Base-by-base conservation (phyloP, 2,113 vertebrate genomes). In the Callospermophilus lateralis region DNA sequence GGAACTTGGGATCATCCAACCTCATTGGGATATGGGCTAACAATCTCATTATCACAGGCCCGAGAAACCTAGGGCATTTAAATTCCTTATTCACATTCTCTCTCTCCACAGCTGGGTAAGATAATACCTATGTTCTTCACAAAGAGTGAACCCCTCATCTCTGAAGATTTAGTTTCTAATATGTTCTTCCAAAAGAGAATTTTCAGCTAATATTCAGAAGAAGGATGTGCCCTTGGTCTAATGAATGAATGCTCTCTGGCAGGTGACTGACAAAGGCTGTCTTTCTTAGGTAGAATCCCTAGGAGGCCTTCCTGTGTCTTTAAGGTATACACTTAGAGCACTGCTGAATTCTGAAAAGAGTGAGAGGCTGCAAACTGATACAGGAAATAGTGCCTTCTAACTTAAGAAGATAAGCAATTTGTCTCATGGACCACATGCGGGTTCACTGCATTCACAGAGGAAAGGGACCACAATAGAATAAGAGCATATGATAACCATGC, bases 401-500 rank as follows among this genome's bases (percentile, higher is more conserved):
- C 55, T 48, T 24, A 63, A 53, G 58, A 83, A 58, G 81, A 51
- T 12, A 55, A 76, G 53, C 6, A 39, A 9, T 48, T 48, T 13
- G 65, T 30, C 4, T 78, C 9, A 0, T 58, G 61, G 77, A 3
- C 30, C 24, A 42, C 20, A 22, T 8, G 48, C 4, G 3, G 34
- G 63, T n/a, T 72, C 9, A 12, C 39, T 70, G 37, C 4, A 58
- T 0, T n/a, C 39, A 13, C 45, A n/a, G 13, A 37, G 58, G 55
- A 42, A n/a, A 51, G 24, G 58, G 65, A 68, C 2, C 11, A 2
- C 34, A n/a, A n/a, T 10, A 22, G 68, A 76, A 24, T 16, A 53
- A 10, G 4, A 45, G 37, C 37, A 6, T 4, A 4, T 26, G n/a
- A 6, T 10, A 4, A 28, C 13, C 42, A 24, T 4, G 32, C 3